These are phyloP conservation scores for Amphimallon solstitiale DNA, from an alignment of 2,888 invertebrate species.

Conservation along the genomic window DNA sequence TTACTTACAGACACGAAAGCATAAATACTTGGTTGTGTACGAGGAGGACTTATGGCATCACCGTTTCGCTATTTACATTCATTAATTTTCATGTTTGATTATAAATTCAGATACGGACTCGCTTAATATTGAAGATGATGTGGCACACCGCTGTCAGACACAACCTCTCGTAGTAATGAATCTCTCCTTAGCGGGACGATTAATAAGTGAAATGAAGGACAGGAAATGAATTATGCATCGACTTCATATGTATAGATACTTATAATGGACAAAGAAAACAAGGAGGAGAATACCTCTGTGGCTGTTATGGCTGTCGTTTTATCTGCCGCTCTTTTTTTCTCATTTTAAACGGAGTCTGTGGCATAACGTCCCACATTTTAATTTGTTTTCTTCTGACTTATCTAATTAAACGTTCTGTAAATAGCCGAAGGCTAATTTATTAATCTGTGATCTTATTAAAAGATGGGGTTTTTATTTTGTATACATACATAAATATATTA, in stretches of 20 bases:
- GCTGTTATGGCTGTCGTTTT: slow-evolving; percentile 17
- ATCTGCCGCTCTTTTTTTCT: neutral
- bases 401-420: slow-evolving; percentile 17
- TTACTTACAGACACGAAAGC: neutral
- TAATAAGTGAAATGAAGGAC: slow-evolving; percentile 30
- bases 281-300: slow-evolving; percentile 21
- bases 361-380: slow-evolving; percentile 9
- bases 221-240: slow-evolving; percentile 25
- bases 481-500: no score
- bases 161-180: slow-evolving; percentile 25
- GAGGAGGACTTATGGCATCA: slow-evolving; percentile 11
- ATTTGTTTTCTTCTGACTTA: slow-evolving; percentile 26
- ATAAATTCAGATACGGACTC: slow-evolving; percentile 26
- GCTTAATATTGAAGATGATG: slow-evolving; percentile 31
- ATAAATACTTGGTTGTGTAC: neutral
- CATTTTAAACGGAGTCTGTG: neutral
- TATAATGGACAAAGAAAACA: slow-evolving; percentile 11
- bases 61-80: slow-evolving; percentile 20
- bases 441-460: neutral
- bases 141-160: slow-evolving; percentile 27
- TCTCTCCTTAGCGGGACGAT: slow-evolving; percentile 32
- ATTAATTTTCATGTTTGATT: slow-evolving; percentile 30
- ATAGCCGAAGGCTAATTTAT: neutral
- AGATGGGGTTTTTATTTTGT: no score
- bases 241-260: slow-evolving; percentile 1